Evolutionary conservation across 2,888 invertebrate genomes (phyloP).

Genomic region (Drosophila kambysellisi): DNA sequence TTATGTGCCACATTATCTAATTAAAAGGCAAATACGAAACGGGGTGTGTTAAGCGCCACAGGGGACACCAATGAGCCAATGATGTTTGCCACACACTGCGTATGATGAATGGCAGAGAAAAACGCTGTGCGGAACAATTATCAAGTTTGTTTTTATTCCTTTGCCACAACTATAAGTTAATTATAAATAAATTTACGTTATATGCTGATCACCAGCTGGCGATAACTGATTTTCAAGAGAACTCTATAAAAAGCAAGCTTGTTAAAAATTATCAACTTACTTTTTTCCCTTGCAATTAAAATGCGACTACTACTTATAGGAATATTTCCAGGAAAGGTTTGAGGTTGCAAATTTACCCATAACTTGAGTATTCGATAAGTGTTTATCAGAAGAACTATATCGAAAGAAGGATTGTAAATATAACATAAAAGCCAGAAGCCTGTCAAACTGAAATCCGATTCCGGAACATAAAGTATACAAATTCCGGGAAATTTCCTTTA

Average conservation of each 20-base stretch:
- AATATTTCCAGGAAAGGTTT: not conserved
- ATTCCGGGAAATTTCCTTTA: not conserved
- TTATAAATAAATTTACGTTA: not conserved
- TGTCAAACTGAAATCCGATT: not conserved
- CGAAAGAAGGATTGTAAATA: not conserved
- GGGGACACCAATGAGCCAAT: conserved; percentile 4
- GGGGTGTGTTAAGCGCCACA: conserved; percentile 56
- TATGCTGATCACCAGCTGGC: not conserved
- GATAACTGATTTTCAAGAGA: not conserved
- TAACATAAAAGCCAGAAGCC: too few species aligned
- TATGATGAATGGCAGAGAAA: conserved; percentile 35
- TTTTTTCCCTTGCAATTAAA: not conserved
- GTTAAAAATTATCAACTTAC: not conserved
- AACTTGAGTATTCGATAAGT: not conserved
- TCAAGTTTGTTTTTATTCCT: not conserved
- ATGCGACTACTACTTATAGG: not conserved
- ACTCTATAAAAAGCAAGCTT: not conserved
- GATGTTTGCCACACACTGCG: conserved; percentile 28
- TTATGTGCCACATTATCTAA: conserved; percentile 58
- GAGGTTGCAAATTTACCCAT: not conserved
- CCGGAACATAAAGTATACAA: not conserved
- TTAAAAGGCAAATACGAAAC: conserved; percentile 58
- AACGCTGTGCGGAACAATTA: not conserved
- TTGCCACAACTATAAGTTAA: not conserved
- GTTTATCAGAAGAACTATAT: not conserved